Conservation (phyloP, 2,888 invertebrate genomes). For the Heterodera filipjevi region DNA sequence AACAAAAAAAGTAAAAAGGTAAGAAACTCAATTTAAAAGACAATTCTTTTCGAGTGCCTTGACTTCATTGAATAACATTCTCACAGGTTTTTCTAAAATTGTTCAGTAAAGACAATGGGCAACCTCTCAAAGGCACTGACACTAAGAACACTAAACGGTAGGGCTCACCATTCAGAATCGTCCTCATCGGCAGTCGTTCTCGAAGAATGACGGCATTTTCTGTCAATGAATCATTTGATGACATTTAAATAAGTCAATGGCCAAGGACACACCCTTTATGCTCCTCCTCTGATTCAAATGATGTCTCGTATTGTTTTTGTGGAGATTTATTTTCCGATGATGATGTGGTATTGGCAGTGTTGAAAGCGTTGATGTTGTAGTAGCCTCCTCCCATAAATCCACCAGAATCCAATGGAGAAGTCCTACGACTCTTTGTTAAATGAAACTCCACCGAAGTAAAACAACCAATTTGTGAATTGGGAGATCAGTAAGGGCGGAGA, state of each 20-base stretch:
- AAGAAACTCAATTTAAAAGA: neutral
- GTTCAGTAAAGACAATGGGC: neutral
- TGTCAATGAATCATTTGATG: neutral
- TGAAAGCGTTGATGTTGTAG: neutral
- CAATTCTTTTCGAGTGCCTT: neutral
- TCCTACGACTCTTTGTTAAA: neutral
- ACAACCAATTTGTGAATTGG: constrained; percentile 23
- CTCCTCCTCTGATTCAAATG: neutral
- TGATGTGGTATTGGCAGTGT: neutral
- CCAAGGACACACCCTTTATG: neutral
- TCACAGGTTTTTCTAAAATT: neutral
- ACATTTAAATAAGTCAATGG: neutral
- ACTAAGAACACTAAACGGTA: neutral
- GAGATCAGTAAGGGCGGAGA: constrained; percentile 19
- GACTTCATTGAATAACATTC: neutral
- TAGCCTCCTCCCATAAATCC: constrained; percentile 4
- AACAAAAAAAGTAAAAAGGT: constrained; percentile 1
- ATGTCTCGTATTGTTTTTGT: neutral
- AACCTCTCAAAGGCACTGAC: neutral
- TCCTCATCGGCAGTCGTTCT: constrained; percentile 41
- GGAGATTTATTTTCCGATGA: neutral
- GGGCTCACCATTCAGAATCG: constrained; percentile 25
- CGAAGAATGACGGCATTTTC: constrained; percentile 11
- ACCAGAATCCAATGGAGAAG: constrained; percentile 17
- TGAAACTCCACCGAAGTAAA: neutral